These are phyloP conservation scores for Pipistrellus nathusii DNA, from an alignment of 2,797 vertebrate genomes.

Conservation along the genomic window DNA sequence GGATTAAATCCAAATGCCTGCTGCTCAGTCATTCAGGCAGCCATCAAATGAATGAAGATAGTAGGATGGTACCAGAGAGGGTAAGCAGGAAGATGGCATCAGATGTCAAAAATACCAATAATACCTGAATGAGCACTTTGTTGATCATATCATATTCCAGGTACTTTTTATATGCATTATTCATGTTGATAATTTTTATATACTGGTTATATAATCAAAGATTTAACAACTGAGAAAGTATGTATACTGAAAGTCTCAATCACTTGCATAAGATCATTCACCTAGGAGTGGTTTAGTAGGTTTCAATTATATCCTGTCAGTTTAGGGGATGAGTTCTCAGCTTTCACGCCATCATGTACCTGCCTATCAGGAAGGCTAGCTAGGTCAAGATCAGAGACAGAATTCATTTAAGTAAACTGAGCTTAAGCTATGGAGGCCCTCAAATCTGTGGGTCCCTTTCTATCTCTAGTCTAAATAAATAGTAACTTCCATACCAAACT, in stretches of 20 bases:
- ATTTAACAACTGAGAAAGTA: not conserved
- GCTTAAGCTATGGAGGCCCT: not conserved
- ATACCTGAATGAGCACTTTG: not conserved
- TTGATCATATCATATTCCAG: not conserved
- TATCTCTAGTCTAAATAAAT: not conserved
- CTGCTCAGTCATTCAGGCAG: not conserved
- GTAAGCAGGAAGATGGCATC: not conserved
- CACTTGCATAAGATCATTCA: not conserved
- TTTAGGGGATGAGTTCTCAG: not conserved
- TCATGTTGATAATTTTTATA: not conserved
- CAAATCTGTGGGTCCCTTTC: not conserved
- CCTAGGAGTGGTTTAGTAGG: not conserved
- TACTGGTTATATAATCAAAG: not conserved
- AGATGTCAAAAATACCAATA: not conserved
- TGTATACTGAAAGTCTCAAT: not conserved
- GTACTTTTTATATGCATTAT: not conserved
- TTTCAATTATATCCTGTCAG: not conserved
- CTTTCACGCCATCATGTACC: no score
- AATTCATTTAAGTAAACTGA: not conserved
- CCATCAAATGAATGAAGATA: not conserved
- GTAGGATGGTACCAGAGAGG: not conserved
- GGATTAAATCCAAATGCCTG: not conserved
- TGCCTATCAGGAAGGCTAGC: not conserved
- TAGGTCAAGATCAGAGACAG: not conserved
- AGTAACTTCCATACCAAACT: not conserved